phyloP scores from a whole-genome alignment of 2,888 invertebrate species.

The Andrena praecox region DNA sequence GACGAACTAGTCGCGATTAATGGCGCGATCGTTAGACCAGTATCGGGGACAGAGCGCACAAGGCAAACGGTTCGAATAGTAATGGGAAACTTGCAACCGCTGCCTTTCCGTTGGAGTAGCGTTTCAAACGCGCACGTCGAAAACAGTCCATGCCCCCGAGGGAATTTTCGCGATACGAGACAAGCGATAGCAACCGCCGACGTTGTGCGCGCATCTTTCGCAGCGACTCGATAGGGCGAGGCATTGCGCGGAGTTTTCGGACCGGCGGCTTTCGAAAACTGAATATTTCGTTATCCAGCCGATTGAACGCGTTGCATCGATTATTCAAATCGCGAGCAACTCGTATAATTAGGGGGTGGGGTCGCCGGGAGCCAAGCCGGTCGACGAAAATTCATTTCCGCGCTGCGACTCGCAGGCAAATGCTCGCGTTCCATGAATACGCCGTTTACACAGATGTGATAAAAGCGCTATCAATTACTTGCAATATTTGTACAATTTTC shows the following conservation, averaged over 20 bases:
- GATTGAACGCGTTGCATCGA: not conserved
- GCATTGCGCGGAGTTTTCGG: not conserved
- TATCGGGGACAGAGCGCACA: not conserved
- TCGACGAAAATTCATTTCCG: constrained; percentile 23
- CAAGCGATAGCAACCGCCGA: not conserved
- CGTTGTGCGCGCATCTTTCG: not conserved
- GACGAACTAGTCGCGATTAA: constrained; percentile 4
- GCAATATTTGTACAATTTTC: constrained; percentile 28
- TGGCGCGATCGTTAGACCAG: not conserved
- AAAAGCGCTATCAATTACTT: constrained; percentile 21
- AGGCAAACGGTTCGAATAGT: not conserved
- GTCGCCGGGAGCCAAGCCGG: not conserved
- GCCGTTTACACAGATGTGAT: constrained; percentile 24
- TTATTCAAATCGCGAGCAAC: not conserved
- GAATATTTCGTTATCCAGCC: not conserved
- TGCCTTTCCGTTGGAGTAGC: not conserved
- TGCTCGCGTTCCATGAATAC: not conserved
- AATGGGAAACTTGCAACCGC: not conserved
- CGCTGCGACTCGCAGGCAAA: not conserved
- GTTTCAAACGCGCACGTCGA: constrained; percentile 18
- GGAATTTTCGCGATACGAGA: constrained; percentile 14
- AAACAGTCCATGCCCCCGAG: constrained; percentile 11
- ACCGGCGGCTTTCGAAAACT: too few relatives aligned
- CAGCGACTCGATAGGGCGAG: not conserved
- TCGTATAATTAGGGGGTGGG: not conserved